A percentile compares a stretch with the other conserved stretches of the same genome.
Evolutionary conservation across 2,797 vertebrate genomes (phyloP).

Genomic region (Eutrigla gurnardus): DNA sequence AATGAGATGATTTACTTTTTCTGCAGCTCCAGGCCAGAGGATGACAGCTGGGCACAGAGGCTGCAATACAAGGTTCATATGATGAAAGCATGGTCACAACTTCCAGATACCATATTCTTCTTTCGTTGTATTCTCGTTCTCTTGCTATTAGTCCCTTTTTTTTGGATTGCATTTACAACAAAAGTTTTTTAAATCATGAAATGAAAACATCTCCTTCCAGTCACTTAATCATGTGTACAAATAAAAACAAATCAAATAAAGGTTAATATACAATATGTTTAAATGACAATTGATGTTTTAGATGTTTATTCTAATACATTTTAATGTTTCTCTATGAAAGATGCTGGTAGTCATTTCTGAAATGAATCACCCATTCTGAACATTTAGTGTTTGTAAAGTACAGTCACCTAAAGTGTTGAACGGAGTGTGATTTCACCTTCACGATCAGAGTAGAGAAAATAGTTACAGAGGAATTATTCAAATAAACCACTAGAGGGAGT

Average conservation of each 20-base stretch:
- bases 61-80: background rate
- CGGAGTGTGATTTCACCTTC: background rate
- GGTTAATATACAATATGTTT: background rate
- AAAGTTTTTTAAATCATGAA: background rate
- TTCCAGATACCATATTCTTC: fast-evolving
- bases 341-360: background rate
- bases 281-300: background rate
- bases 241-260: background rate
- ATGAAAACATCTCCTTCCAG: background rate
- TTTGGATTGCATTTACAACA: too few species aligned
- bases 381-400: background rate
- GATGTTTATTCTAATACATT: background rate
- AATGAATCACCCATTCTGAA: background rate
- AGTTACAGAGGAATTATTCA: background rate
- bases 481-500: slow-evolving; percentile 56
- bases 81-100: too few species aligned
- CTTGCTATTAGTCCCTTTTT: too few species aligned
- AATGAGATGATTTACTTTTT: slow-evolving; percentile 42
- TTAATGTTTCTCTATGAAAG: background rate
- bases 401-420: background rate
- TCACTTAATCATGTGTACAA: background rate
- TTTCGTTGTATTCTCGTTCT: background rate
- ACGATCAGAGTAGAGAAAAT: background rate
- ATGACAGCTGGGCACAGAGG: background rate
- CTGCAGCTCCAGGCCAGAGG: slow-evolving; percentile 19